Base-by-base conservation (phyloP, 1,140 invertebrate species). In the Drosophila pectinifera region DNA sequence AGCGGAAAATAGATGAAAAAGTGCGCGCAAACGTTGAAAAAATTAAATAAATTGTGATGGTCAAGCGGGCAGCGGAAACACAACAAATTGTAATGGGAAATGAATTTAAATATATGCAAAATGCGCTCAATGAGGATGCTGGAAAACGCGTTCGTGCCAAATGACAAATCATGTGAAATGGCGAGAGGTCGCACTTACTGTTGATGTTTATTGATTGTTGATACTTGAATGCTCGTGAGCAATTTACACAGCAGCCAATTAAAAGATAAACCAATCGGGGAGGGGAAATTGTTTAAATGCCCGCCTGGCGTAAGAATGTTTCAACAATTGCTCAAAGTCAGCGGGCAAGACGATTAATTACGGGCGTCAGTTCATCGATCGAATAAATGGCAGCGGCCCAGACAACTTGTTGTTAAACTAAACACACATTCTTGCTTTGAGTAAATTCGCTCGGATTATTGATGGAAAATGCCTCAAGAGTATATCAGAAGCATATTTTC, bases 321-420 rank as follows among this genome's bases (percentile, higher is more conserved):
- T 83, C 41, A 62, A 49, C 81, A 80, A 78, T 77, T 85, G 77
- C 81, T 83, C 80, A 83, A 82, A 83, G 80, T 83, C 80, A 84
- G 67, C 67, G 18, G 42, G 42, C 56, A 62, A 43, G 53, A 46
- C 67, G 63, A 85, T 84, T 85, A 76, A 83, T 83, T 76, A 28
- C 70, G n/a, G 38, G 24, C 63, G 49, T 78, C 79, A 48, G 56
- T 46, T 62, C 24, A 42, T 46, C 20, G 41, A 73, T 61, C 39
- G 57, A 54, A 18, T 41, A 24, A 53, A 45, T 16, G 43, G 28
- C 43, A 70, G 67, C 55, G 39, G 34, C 14, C 8, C 42, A 14
- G 26, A 43, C 24, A 62, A 51, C 22, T 61, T 59, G 39, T 46
- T 64, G 43, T 41, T 41, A 18, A 39, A 38, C 49, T 55, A 56